Evolutionary conservation across 2,113 vertebrate genomes (phyloP).

Genomic region (Ifrita kowaldi): DNA sequence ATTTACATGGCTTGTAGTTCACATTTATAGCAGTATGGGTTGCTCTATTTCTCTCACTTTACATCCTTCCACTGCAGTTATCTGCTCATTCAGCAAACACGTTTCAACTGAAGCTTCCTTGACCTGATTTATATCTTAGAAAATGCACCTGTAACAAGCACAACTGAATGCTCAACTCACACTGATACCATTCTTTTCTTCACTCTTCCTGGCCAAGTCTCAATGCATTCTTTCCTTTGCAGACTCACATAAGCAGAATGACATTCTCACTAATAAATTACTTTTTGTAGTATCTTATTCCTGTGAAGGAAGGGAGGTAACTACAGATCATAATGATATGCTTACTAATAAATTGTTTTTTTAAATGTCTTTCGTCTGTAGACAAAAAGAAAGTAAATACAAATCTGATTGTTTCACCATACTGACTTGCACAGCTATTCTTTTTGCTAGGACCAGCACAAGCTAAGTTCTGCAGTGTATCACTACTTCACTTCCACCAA

Average conservation of each 20-base stretch:
- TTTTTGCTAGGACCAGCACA: not conserved
- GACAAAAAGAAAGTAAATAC: not conserved
- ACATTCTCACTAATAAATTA: not conserved
- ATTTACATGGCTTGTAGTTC: not conserved
- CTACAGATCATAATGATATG: not conserved
- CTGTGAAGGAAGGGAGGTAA: not conserved
- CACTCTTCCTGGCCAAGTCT: not conserved
- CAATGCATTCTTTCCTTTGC: not conserved
- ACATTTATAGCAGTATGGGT: not conserved
- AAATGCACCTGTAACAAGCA: not conserved
- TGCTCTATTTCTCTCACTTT: slow-evolving; percentile 28
- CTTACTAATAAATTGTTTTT: not conserved
- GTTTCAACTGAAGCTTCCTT: not conserved
- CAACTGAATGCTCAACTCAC: not conserved
- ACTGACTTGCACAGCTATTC: not conserved
- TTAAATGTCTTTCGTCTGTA: not conserved
- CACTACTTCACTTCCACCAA: not conserved
- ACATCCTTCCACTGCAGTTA: not conserved
- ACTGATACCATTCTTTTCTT: not conserved
- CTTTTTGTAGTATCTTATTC: not conserved
- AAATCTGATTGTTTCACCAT: not conserved
- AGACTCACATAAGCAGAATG: not conserved
- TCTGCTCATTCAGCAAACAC: not conserved
- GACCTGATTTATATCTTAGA: not conserved
- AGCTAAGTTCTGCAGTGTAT: not conserved